Conservation (phyloP, 2,888 invertebrate species). For the Cephus rjabovi region DNA sequence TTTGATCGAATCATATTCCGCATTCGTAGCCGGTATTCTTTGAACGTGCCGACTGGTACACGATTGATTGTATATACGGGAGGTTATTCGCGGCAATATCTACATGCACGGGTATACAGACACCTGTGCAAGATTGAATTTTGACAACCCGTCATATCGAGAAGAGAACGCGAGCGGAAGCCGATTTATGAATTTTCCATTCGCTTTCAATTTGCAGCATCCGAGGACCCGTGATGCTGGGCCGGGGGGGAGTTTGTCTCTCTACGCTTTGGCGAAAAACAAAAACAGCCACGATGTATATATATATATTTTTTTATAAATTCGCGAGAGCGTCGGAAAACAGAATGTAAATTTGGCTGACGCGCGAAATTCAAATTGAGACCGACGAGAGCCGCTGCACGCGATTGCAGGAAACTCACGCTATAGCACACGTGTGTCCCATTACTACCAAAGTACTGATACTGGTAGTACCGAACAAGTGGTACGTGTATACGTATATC, state of each 20-base stretch:
- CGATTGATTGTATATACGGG: no score
- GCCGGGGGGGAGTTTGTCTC: no score
- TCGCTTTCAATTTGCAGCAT: conserved; percentile 1
- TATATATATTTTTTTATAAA: not conserved
- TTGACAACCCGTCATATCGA: not conserved
- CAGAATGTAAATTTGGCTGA: conserved; percentile 2
- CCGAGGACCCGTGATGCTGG: not conserved
- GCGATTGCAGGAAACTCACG: no score
- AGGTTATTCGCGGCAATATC: not conserved
- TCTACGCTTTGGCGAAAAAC: no score
- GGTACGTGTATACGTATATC: no score
- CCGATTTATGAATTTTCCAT: conserved; percentile 6
- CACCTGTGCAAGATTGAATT: not conserved
- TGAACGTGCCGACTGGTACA: no score
- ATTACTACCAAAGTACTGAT: no score
- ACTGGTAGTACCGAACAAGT: no score
- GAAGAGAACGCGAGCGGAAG: not conserved
- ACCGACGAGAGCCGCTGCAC: not conserved
- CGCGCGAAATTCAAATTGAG: not conserved
- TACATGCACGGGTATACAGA: not conserved
- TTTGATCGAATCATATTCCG: no score
- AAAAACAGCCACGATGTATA: no score
- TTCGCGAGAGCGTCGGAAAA: not conserved
- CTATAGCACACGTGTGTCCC: no score
- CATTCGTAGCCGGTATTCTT: no score